Evolutionary conservation across 2,113 vertebrate genomes (phyloP).

Genomic region (Probosciger aterrimus): DNA sequence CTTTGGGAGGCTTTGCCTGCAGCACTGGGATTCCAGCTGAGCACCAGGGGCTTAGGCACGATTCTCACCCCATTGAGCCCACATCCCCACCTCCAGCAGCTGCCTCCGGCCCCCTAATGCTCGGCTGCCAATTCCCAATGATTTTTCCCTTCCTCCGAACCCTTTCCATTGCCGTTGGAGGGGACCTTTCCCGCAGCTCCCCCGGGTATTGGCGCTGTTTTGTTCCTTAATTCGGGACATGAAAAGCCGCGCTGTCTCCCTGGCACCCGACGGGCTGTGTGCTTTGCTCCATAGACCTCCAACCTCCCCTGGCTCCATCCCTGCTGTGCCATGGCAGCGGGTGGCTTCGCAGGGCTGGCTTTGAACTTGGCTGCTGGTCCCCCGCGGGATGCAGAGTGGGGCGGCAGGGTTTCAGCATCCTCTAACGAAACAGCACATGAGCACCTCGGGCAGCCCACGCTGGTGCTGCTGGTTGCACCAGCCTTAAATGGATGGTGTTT

Average conservation of each 20-base stretch:
- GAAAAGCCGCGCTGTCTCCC: background rate
- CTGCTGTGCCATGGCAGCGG: accelerated
- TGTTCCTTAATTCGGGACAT: background rate
- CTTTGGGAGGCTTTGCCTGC: background rate
- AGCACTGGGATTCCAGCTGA: background rate
- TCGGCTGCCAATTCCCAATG: accelerated
- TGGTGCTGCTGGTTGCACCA: accelerated
- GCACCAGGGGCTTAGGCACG: accelerated
- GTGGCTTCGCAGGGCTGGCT: background rate
- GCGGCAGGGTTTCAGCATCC: background rate
- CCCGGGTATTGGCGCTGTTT: accelerated
- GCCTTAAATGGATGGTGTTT: background rate
- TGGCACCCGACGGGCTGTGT: accelerated
- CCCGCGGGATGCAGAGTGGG: accelerated
- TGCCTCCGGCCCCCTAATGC: accelerated
- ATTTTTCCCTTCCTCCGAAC: background rate
- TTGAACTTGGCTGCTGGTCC: background rate
- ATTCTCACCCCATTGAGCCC: background rate
- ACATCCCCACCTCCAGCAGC: background rate
- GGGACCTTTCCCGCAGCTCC: background rate
- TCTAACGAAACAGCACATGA: background rate
- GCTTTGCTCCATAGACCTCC: background rate
- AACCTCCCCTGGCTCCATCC: too few species aligned
- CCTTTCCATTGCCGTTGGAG: accelerated
- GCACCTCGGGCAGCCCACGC: background rate